Conservation (phyloP, 2,113 vertebrate species). For the Oxyruncus cristatus region DNA sequence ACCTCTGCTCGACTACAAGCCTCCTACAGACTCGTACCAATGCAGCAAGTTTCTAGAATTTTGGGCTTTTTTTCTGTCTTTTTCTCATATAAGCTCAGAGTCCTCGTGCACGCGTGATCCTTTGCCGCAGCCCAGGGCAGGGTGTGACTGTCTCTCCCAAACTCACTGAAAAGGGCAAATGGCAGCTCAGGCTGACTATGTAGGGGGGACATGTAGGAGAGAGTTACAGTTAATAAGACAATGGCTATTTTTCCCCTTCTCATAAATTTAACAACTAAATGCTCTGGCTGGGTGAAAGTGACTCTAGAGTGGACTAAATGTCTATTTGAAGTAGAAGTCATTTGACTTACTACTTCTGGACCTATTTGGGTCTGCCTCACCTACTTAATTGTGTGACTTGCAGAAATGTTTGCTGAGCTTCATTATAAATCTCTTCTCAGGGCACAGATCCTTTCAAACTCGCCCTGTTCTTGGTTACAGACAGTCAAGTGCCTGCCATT, state of each 20-base stretch:
- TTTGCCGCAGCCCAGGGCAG: rapidly evolving
- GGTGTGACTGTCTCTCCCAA: not conserved
- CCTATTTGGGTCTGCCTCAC: not conserved
- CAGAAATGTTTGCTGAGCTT: not conserved
- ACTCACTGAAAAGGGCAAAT: not conserved
- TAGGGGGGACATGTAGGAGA: not conserved
- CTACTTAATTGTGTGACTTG: not conserved
- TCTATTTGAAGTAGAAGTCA: not conserved
- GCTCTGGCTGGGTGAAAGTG: not conserved
- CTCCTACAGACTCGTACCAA: not conserved
- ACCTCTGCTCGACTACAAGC: not conserved
- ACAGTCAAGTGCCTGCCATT: not conserved
- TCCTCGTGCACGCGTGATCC: rapidly evolving
- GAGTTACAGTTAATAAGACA: rapidly evolving
- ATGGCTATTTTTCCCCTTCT: not conserved
- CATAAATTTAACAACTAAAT: not conserved
- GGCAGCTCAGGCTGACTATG: not conserved
- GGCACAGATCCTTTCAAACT: not conserved
- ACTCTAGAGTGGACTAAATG: not conserved
- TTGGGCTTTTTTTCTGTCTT: rapidly evolving
- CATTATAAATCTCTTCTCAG: not conserved
- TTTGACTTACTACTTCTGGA: not conserved
- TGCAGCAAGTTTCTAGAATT: not conserved
- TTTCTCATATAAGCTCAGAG: not conserved
- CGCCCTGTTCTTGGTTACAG: not conserved